Evolutionary conservation across 2,113 vertebrate genomes (phyloP).

Genomic region (Arenaria interpres): DNA sequence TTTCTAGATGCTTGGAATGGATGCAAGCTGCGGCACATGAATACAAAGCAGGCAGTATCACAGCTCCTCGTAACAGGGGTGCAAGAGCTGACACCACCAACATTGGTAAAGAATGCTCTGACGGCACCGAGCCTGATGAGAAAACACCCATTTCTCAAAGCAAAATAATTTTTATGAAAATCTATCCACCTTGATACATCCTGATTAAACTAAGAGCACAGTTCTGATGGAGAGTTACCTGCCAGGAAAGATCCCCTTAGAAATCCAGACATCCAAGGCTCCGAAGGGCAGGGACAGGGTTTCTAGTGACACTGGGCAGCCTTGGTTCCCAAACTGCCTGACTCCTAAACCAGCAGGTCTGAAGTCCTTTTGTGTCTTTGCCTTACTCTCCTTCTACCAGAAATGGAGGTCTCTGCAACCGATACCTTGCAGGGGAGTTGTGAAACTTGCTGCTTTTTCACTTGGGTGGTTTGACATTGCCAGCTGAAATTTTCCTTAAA

Average conservation of each 20-base stretch:
- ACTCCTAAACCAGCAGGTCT: neutral
- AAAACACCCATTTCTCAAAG: neutral
- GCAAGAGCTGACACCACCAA: neutral
- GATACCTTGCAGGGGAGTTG: neutral
- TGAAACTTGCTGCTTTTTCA: neutral
- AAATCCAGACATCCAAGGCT: neutral
- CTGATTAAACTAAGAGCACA: neutral
- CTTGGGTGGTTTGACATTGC: neutral
- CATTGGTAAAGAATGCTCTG: neutral
- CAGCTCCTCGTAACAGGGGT: neutral
- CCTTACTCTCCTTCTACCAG: neutral
- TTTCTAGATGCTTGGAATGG: neutral
- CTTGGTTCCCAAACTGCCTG: neutral
- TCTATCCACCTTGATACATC: neutral
- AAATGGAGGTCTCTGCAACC: neutral
- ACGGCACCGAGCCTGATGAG: neutral
- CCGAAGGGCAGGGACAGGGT: neutral
- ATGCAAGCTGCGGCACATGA: neutral
- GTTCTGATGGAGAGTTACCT: neutral
- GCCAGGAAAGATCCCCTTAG: neutral
- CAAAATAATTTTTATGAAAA: neutral
- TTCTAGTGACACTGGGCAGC: neutral
- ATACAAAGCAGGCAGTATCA: neutral
- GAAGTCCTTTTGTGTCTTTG: neutral
- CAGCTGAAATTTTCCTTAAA: neutral